Evolutionary conservation across 2,888 invertebrate species (phyloP).

Genomic region (Acanthosepion esculentum): DNA sequence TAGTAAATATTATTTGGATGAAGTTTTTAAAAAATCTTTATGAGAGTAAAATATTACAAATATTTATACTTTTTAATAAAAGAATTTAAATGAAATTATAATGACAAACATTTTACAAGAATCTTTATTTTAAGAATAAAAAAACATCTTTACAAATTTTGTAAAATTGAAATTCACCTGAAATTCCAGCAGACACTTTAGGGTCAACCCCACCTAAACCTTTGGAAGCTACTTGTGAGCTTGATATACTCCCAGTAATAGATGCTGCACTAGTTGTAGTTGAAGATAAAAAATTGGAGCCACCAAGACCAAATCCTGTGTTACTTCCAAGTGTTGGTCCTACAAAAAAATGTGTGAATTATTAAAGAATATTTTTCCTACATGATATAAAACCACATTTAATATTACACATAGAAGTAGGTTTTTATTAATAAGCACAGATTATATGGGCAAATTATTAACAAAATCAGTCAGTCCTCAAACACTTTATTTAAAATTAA

Average conservation of each 20-base stretch:
- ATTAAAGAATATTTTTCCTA: neutral
- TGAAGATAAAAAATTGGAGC: constrained; percentile 20
- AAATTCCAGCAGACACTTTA: constrained; percentile 61
- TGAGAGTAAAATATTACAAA: no score
- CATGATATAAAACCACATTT: neutral
- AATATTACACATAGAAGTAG: neutral
- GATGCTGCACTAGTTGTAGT: neutral
- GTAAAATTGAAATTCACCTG: constrained; percentile 51
- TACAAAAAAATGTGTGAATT: neutral
- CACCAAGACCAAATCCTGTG: constrained; percentile 25
- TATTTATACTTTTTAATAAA: no score
- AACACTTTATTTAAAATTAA: no score
- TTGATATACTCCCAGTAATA: constrained; percentile 41
- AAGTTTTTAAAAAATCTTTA: no score
- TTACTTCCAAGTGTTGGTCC: neutral
- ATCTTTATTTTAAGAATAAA: neutral
- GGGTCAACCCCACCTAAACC: constrained; percentile 83
- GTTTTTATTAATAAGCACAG: no score
- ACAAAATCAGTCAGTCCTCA: no score
- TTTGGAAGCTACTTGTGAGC: constrained; percentile 62
- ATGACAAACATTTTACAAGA: neutral
- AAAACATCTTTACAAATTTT: neutral
- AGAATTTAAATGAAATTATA: neutral
- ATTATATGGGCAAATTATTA: no score
- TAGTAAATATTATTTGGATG: no score